Evolutionary conservation across 2,113 vertebrate genomes (phyloP).

Genomic region (Garra rufa): DNA sequence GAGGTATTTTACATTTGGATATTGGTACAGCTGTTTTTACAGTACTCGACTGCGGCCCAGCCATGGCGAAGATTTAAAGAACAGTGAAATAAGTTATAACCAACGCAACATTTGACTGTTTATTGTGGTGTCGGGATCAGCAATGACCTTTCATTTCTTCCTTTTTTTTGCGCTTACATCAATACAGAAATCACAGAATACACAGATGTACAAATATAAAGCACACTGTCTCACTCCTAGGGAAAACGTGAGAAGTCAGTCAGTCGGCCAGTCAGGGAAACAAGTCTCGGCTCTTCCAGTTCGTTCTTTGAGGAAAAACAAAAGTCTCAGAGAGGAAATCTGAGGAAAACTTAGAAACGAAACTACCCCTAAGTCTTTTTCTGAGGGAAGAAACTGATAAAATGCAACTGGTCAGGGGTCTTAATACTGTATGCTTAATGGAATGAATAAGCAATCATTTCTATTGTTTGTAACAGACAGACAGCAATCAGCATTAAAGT

Average conservation of each 20-base stretch:
- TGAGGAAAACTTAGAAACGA: neutral
- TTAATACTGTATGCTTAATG: neutral
- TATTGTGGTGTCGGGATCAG: constrained; percentile 47
- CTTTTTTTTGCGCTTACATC: constrained; percentile 74
- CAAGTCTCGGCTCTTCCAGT: neutral
- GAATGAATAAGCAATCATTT: neutral
- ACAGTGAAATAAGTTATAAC: constrained; percentile 36
- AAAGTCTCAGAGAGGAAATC: neutral
- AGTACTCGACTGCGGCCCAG: neutral
- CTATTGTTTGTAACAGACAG: constrained; percentile 14
- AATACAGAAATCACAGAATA: constrained; percentile 85
- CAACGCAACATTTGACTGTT: constrained; percentile 53
- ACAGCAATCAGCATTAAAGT: neutral
- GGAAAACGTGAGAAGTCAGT: constrained; percentile 43
- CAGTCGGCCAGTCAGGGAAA: neutral
- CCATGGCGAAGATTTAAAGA: neutral
- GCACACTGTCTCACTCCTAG: constrained; percentile 76
- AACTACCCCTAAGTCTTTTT: constrained; percentile 3
- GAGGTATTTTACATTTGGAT: neutral
- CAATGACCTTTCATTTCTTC: constrained; percentile 67
- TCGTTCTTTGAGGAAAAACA: neutral
- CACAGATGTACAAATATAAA: constrained; percentile 85
- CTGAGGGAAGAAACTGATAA: neutral
- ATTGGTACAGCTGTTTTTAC: neutral
- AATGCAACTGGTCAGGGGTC: neutral